phyloP scores from a whole-genome alignment of 2,888 invertebrate genomes.

The Ormyrus thymus region DNA sequence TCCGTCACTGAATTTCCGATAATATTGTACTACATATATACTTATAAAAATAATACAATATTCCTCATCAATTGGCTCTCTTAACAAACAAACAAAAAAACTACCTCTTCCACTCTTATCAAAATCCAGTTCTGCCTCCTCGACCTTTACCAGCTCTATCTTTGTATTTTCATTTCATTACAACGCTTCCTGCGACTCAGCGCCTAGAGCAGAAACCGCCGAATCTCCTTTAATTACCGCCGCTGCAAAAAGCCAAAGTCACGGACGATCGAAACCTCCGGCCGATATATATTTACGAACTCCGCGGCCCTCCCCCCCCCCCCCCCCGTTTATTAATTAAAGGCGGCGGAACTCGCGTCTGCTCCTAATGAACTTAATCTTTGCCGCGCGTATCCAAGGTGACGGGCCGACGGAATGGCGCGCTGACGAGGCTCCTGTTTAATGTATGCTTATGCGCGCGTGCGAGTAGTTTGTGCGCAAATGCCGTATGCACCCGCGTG shows the following conservation, averaged over 20 bases:
- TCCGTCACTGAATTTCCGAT: neutral
- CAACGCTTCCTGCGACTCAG: slow-evolving; percentile 18
- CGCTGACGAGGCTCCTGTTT: slow-evolving; percentile 9
- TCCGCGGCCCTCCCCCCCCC: neutral
- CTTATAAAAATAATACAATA: neutral
- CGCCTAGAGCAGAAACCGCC: neutral
- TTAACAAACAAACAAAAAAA: no score
- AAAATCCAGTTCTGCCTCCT: neutral
- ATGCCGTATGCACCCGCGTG: neutral
- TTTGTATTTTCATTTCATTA: slow-evolving; percentile 47
- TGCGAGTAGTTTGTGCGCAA: neutral
- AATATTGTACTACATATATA: neutral
- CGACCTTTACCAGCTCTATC: neutral
- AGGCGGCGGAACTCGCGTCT: slow-evolving; percentile 6
- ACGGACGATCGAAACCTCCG: slow-evolving; percentile 7
- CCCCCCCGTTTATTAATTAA: slow-evolving; percentile 40
- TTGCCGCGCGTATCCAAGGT: slow-evolving; percentile 33
- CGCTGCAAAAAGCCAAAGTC: slow-evolving; percentile 11
- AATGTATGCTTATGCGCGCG: slow-evolving; percentile 18
- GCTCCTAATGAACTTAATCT: slow-evolving; percentile 49
- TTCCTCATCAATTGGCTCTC: no score
- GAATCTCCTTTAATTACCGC: slow-evolving; percentile 22
- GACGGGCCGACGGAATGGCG: slow-evolving; percentile 9
- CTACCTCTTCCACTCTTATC: neutral
- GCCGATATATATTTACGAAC: neutral